Percentiles rank a stretch among this genome's conserved stretches.
Conservation (phyloP, 2,797 vertebrate genomes). For the Meriones psammophilus region DNA sequence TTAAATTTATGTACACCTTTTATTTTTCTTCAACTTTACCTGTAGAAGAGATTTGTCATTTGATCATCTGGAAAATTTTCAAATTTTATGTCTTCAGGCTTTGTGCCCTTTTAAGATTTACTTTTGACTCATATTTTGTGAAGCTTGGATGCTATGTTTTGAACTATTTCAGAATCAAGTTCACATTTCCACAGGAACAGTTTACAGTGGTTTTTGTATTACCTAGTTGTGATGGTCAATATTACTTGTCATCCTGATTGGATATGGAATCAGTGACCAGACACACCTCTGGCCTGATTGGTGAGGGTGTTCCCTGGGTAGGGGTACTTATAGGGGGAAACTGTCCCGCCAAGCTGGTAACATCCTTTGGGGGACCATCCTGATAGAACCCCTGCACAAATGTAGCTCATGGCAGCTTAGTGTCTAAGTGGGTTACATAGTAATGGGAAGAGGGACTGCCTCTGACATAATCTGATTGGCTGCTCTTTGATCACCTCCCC, state of each 20-base stretch:
- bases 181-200: background rate
- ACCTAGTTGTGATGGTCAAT: background rate
- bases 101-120: background rate
- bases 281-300: background rate
- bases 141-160: background rate
- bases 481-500: no score
- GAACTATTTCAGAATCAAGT: no score
- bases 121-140: background rate
- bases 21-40: background rate
- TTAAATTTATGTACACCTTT: background rate
- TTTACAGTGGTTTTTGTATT: background rate
- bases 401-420: no score
- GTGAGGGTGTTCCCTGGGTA: background rate
- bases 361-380: no score
- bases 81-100: background rate
- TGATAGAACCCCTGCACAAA: background rate
- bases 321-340: background rate
- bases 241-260: background rate
- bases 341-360: background rate
- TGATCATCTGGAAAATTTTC: conserved; percentile 8
- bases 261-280: background rate
- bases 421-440: no score
- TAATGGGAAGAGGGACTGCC: no score
- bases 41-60: background rate
- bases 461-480: no score